phyloP scores from a whole-genome alignment of 2,113 vertebrate species.

The Oreochromis aureus region DNA sequence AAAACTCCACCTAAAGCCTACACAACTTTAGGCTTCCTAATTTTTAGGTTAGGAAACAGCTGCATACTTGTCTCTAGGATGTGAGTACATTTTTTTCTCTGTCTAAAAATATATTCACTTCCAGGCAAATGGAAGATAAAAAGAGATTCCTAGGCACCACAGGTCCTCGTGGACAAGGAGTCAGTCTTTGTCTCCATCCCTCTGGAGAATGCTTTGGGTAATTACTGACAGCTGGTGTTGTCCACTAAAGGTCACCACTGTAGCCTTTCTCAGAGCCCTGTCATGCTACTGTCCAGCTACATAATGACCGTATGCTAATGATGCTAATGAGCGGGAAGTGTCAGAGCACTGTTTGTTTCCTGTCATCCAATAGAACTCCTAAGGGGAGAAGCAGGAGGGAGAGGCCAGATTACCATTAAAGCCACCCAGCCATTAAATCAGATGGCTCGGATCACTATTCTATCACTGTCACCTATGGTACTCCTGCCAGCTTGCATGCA shows the following conservation, averaged over 20 bases:
- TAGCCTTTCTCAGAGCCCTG: constrained; percentile 69
- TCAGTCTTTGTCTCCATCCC: constrained; percentile 41
- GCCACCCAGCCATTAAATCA: constrained; percentile 49
- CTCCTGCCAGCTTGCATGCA: not conserved
- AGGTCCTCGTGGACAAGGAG: constrained; percentile 56
- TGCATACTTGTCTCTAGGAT: not conserved
- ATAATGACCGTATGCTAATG: constrained; percentile 77
- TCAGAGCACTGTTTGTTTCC: constrained; percentile 76
- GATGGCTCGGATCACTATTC: constrained; percentile 42
- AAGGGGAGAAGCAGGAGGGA: not conserved
- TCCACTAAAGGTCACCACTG: constrained; percentile 75
- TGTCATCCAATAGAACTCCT: constrained; percentile 59
- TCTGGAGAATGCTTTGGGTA: constrained; percentile 56
- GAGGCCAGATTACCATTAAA: constrained; percentile 58
- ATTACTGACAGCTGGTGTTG: constrained; percentile 80
- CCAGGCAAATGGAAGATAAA: not conserved
- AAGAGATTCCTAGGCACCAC: constrained; percentile 7
- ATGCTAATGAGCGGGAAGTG: constrained; percentile 75
- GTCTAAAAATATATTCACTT: constrained; percentile 5
- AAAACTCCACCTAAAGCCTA: constrained; percentile 38
- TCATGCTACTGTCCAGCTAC: constrained; percentile 72
- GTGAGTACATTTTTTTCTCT: not conserved
- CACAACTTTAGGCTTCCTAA: constrained; percentile 31
- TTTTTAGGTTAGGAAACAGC: constrained; percentile 17
- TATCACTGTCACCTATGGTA: constrained; percentile 5